Evolutionary conservation across 2,113 vertebrate species (phyloP).

Genomic region (Pycnonotus jocosus): DNA sequence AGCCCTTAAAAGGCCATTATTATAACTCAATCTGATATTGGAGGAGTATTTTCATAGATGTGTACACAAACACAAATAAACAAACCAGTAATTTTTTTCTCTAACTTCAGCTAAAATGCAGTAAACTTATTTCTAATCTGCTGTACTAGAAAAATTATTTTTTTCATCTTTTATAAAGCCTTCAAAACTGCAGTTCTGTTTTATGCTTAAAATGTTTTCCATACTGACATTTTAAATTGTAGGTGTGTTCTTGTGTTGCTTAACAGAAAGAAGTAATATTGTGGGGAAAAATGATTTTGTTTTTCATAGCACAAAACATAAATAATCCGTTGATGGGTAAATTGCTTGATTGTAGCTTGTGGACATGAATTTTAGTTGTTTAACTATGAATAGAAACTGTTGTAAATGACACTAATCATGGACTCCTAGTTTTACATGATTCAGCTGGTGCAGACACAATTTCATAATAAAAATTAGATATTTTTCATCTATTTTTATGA

Average conservation of each 20-base stretch:
- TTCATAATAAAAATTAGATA: not conserved
- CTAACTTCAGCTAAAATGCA: not conserved
- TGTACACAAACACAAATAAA: not conserved
- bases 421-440: not conserved
- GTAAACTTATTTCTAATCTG: not conserved
- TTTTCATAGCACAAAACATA: not conserved
- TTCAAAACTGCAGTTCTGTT: not conserved
- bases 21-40: slow-evolving; percentile 12
- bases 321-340: not conserved
- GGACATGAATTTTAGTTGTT: not conserved
- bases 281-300: not conserved
- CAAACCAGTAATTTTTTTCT: not conserved
- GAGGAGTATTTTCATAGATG: not conserved
- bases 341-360: not conserved
- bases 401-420: not conserved
- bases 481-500: not conserved
- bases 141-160: not conserved
- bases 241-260: not conserved
- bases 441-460: not conserved
- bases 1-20: not conserved
- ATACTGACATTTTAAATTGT: not conserved
- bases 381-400: not conserved
- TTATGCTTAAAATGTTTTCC: not conserved
- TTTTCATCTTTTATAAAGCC: not conserved
- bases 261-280: not conserved